These are phyloP conservation scores for Lordiphosa andalusiaca DNA, from an alignment of 2,888 invertebrate species.

Conservation along the genomic window DNA sequence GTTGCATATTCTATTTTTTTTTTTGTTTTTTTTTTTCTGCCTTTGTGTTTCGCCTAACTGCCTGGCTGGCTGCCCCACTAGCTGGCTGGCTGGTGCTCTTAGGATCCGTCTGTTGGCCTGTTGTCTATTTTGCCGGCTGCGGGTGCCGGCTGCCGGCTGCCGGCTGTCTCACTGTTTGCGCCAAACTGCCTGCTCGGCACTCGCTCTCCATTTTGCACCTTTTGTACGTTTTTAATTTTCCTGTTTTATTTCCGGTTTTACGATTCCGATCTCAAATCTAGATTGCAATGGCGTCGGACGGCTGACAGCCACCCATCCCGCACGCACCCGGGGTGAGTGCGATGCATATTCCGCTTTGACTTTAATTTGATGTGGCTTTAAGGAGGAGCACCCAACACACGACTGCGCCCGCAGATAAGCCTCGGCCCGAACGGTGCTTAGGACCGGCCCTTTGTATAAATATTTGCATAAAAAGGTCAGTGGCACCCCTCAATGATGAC, in stretches of 20 bases:
- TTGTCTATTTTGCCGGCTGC: slow-evolving; percentile 36
- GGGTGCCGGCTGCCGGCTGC: slow-evolving; percentile 21
- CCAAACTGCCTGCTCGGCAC: slow-evolving; percentile 44
- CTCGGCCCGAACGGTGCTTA: not conserved
- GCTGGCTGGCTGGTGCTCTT: slow-evolving; percentile 36
- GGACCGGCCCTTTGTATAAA: slow-evolving; percentile 53
- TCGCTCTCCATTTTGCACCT: slow-evolving; percentile 70
- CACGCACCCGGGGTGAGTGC: not conserved
- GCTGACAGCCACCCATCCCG: slow-evolving; percentile 6
- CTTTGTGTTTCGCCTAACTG: slow-evolving; percentile 24
- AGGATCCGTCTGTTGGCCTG: slow-evolving; percentile 43
- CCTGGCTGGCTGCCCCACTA: slow-evolving; percentile 22
- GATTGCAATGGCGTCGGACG: slow-evolving; percentile 65
- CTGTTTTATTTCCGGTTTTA: slow-evolving; percentile 80
- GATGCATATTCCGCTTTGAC: not conserved
- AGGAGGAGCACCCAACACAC: slow-evolving; percentile 1
- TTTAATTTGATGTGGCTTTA: not conserved
- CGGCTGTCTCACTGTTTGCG: slow-evolving; percentile 58
- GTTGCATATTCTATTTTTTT: no score
- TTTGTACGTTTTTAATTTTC: slow-evolving; percentile 80
- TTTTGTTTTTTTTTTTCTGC: no score
- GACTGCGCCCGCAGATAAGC: slow-evolving; percentile 4
- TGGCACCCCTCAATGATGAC: slow-evolving; percentile 58
- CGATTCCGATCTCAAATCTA: slow-evolving; percentile 79
- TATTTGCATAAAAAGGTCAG: slow-evolving; percentile 80